These are phyloP conservation scores for Epizoanthus ramosus DNA, from an alignment of 92 coral and sea anemone genomes.

Conservation along the genomic window DNA sequence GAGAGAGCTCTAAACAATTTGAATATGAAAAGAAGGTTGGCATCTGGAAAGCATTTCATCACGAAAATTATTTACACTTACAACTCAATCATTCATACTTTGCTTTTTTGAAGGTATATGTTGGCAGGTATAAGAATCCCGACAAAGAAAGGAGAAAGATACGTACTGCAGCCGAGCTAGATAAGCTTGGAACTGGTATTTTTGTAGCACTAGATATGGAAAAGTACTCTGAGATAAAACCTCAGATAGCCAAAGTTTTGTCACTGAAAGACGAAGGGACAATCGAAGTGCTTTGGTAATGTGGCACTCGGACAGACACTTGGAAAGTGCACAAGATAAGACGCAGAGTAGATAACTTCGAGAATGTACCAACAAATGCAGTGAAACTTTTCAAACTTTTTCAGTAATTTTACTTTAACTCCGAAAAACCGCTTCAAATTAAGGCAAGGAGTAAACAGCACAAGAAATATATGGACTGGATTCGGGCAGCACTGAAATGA, in stretches of 20 bases:
- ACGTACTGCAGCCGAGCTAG: neutral
- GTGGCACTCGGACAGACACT: neutral
- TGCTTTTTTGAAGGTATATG: conserved; percentile 2
- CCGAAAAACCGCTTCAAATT: too few relatives aligned
- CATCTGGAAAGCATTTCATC: conserved; percentile 1
- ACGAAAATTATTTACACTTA: neutral
- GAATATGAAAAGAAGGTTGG: too few relatives aligned
- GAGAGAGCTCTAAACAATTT: too few relatives aligned
- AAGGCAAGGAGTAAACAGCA: too few relatives aligned
- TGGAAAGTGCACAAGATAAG: neutral
- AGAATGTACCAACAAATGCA: too few relatives aligned
- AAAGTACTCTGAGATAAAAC: neutral
- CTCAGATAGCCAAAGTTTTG: conserved; percentile 6
- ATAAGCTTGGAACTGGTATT: neutral
- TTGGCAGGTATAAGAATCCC: conserved; percentile 15
- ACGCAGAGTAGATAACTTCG: neutral
- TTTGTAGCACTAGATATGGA: neutral
- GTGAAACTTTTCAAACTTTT: too few relatives aligned
- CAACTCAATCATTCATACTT: conserved; percentile 7
- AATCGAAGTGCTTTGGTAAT: conserved; percentile 6
- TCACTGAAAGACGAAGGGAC: neutral
- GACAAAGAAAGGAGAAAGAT: neutral
- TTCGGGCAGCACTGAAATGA: too few relatives aligned
- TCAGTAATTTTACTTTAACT: too few relatives aligned
- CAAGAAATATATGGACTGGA: too few relatives aligned